Percentiles rank a stretch among this genome's conserved stretches.
Evolutionary conservation across 2,797 vertebrate genomes (phyloP).

Genomic region (Rhinophrynus dorsalis): DNA sequence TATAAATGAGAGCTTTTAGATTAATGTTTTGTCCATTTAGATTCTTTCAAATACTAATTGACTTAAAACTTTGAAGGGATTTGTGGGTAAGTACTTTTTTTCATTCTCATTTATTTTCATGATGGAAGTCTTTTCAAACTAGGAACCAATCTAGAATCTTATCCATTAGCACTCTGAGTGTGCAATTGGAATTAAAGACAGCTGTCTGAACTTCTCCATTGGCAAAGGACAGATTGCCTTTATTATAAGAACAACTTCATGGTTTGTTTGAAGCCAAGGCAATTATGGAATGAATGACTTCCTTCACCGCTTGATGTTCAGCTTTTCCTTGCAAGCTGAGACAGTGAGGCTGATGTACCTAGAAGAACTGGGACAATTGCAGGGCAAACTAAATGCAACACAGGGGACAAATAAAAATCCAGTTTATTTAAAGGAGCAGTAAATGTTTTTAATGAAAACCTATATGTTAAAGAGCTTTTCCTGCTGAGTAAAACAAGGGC

Average conservation of each 20-base stretch:
- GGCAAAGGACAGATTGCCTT: slow-evolving; percentile 74
- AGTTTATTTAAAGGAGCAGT: no score
- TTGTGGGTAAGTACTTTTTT: slow-evolving; percentile 54
- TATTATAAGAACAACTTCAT: slow-evolving; percentile 79
- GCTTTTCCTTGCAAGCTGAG: slow-evolving; percentile 58
- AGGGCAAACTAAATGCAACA: no score
- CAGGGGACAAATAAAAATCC: no score
- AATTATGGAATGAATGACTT: slow-evolving; percentile 91
- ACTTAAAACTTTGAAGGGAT: slow-evolving; percentile 63
- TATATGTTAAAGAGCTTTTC: no score
- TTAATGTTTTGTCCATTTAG: slow-evolving; percentile 31
- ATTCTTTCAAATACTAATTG: slow-evolving; percentile 54
- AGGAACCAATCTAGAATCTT: slow-evolving; percentile 66
- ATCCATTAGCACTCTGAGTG: slow-evolving; percentile 81
- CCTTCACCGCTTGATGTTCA: slow-evolving; percentile 81
- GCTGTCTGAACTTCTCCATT: slow-evolving; percentile 84
- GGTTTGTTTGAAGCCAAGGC: slow-evolving; percentile 85
- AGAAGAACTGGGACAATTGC: slow-evolving; percentile 56
- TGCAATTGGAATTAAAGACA: slow-evolving; percentile 83
- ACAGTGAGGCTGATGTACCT: slow-evolving; percentile 55
- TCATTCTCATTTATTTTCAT: slow-evolving; percentile 58
- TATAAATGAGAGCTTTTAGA: slow-evolving; percentile 32
- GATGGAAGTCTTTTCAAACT: slow-evolving; percentile 55
- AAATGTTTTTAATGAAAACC: no score
- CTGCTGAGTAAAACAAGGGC: no score